phyloP scores from a whole-genome alignment of 2,113 vertebrate species.

The Felis chaus region DNA sequence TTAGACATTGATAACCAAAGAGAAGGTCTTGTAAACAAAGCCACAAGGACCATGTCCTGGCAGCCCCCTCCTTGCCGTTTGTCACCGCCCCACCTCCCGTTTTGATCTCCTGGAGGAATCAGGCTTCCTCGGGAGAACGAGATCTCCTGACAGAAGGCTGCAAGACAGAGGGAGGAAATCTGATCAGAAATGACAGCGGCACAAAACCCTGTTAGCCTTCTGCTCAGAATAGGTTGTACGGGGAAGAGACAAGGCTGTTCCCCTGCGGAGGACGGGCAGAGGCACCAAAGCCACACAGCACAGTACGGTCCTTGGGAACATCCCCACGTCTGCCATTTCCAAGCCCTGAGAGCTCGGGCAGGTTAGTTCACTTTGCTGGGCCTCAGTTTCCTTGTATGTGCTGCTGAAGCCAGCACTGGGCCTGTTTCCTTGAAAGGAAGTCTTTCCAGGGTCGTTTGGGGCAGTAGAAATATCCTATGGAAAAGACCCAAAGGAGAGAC shows the following conservation, averaged over 20 bases:
- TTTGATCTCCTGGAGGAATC: not conserved
- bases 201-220: not conserved
- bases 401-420: not conserved
- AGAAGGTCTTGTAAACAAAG: constrained; percentile 46
- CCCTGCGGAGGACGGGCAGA: not conserved
- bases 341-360: accelerated
- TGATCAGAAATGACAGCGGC: constrained; percentile 30
- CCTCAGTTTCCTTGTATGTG: not conserved
- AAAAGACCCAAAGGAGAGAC: not conserved
- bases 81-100: not conserved
- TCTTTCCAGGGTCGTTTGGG: not conserved
- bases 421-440: not conserved
- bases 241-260: not conserved
- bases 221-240: not conserved
- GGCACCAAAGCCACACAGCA: accelerated
- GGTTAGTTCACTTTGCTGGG: not conserved
- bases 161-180: not conserved
- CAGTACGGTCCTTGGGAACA: accelerated
- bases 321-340: not conserved
- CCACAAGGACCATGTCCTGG: not conserved
- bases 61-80: not conserved
- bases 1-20: constrained; percentile 49
- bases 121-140: not conserved
- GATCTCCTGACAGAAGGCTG: not conserved
- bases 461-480: not conserved